A percentile compares a stretch with the other conserved stretches of the same genome.
Evolutionary conservation across 1,140 invertebrate genomes (phyloP).

Genomic region (Drosophila hydei): DNA sequence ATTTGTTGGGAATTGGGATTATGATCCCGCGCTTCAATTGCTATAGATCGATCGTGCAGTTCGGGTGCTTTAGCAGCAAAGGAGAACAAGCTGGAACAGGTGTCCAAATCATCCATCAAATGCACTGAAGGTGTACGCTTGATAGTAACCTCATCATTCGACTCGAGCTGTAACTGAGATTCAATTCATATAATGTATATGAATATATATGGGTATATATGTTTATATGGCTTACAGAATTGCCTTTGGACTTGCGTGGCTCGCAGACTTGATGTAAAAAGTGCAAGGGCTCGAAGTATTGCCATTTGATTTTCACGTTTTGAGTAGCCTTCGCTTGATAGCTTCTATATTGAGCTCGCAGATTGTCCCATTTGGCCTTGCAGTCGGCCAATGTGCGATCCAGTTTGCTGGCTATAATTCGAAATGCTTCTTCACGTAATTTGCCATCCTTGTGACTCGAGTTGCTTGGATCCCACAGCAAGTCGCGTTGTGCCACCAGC

Average conservation of each 20-base stretch:
- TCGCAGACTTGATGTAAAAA: slow-evolving; percentile 25
- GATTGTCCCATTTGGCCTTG: slow-evolving; percentile 42
- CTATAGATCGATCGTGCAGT: not conserved
- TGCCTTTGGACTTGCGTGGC: slow-evolving; percentile 2
- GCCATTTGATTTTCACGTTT: slow-evolving; percentile 29
- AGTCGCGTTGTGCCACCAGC: slow-evolving; percentile 9
- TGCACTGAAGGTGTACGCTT: slow-evolving; percentile 4
- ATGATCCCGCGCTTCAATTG: not conserved
- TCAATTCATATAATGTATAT: not conserved
- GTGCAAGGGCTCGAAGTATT: slow-evolving; percentile 18
- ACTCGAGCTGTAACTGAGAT: not conserved
- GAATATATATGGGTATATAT: not conserved
- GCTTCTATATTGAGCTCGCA: slow-evolving; percentile 34
- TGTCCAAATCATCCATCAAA: slow-evolving; percentile 22
- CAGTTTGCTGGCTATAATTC: slow-evolving; percentile 12
- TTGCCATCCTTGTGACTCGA: slow-evolving; percentile 17
- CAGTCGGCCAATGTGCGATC: slow-evolving; percentile 18
- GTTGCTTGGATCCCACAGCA: slow-evolving; percentile 21
- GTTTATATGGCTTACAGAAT: not conserved
- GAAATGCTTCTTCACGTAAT: slow-evolving; percentile 15
- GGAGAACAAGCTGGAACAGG: slow-evolving; percentile 19
- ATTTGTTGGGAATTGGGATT: slow-evolving; percentile 23
- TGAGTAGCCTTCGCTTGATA: slow-evolving; percentile 22
- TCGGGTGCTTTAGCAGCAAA: not conserved
- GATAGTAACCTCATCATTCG: not conserved